Conservation (phyloP, 2,113 vertebrate species). For the Hippocampus barbouri region DNA sequence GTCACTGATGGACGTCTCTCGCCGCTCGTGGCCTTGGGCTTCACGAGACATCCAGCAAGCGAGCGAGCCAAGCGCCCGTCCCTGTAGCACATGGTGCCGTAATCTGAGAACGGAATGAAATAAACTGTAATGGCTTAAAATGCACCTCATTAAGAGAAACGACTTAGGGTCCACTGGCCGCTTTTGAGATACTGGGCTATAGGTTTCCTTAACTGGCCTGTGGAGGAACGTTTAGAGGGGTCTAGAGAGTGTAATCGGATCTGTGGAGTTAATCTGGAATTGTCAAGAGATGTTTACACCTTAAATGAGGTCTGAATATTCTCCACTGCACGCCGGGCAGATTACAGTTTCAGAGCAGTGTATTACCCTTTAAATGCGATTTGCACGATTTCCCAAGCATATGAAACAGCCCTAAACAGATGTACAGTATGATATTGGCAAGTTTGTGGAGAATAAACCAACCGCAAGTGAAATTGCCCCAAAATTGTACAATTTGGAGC, state of each 20-base stretch:
- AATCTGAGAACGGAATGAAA: constrained; percentile 63
- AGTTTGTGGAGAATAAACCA: constrained; percentile 34
- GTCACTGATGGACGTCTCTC: constrained; percentile 77
- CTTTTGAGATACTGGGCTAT: constrained; percentile 46
- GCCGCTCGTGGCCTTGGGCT: constrained; percentile 77
- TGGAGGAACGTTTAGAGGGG: constrained; percentile 32
- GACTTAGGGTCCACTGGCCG: constrained; percentile 61
- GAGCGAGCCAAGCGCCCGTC: constrained; percentile 34
- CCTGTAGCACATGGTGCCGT: constrained; percentile 52
- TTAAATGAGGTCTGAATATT: constrained; percentile 75
- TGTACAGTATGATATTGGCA: constrained; percentile 47
- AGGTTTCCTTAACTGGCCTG: constrained; percentile 53
- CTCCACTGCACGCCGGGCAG: constrained; percentile 63
- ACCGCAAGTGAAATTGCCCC: neutral
- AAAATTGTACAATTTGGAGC: neutral
- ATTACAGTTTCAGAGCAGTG: constrained; percentile 64
- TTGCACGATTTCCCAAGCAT: constrained; percentile 71
- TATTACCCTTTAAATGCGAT: constrained; percentile 69
- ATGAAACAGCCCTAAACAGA: constrained; percentile 69
- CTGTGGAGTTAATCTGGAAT: constrained; percentile 72
- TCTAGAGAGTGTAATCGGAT: constrained; percentile 62
- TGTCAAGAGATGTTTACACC: constrained; percentile 77
- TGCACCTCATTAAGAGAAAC: constrained; percentile 73
- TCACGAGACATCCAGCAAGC: constrained; percentile 61
- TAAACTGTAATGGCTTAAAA: constrained; percentile 70